Percentiles rank a stretch among this genome's conserved stretches.
Evolutionary conservation across 2,888 invertebrate species (phyloP).

Genomic region (Drosophila testacea): DNA sequence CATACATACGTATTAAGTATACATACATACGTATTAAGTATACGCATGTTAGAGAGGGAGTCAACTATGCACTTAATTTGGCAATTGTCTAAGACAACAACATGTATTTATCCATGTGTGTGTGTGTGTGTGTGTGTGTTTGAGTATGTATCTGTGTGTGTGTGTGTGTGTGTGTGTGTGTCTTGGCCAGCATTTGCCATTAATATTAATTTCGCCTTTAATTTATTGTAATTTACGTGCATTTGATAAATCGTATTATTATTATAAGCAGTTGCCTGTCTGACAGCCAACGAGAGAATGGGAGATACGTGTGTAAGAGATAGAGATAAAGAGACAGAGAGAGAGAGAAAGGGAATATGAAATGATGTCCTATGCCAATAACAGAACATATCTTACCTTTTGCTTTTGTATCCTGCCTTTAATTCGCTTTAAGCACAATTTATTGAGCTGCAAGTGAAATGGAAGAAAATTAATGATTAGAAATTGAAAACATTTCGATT

Average conservation of each 20-base stretch:
- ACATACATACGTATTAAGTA: not conserved
- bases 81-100: constrained; percentile 65
- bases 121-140: constrained; percentile 9
- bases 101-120: constrained; percentile 5
- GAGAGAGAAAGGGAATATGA: not conserved
- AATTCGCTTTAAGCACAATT: constrained; percentile 15
- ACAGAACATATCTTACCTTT: constrained; percentile 30
- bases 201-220: constrained; percentile 80
- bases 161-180: constrained; percentile 37
- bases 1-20: not conserved
- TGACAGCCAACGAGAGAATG: constrained; percentile 5
- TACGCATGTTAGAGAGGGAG: not conserved
- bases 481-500: constrained; percentile 3
- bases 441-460: constrained; percentile 29
- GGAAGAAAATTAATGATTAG: constrained; percentile 20
- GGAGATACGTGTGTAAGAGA: not conserved
- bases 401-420: not conserved
- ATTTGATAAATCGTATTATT: constrained; percentile 79
- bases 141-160: too few species aligned
- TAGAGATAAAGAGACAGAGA: not conserved
- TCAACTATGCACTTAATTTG: constrained; percentile 73
- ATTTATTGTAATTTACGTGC: constrained; percentile 81
- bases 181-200: constrained; percentile 65
- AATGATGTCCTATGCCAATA: constrained; percentile 26
- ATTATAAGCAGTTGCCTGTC: constrained; percentile 72